Evolutionary conservation across 2,888 invertebrate species (phyloP).

Genomic region (Cheilosia vernalis): DNA sequence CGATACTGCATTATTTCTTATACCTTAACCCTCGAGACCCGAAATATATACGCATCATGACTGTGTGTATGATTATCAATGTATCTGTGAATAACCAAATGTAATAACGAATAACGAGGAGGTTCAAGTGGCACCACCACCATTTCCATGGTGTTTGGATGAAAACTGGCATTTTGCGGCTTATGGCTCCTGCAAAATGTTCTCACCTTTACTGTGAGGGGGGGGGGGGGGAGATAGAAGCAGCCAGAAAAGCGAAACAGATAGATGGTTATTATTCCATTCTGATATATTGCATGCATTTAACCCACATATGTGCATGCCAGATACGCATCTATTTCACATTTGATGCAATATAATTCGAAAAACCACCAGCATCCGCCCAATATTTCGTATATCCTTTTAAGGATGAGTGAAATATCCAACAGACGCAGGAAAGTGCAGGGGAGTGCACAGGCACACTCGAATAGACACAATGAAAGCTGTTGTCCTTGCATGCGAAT

Average conservation of each 20-base stretch:
- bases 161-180: constrained; percentile 67
- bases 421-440: background rate
- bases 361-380: constrained; percentile 56
- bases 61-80: background rate
- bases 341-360: constrained; percentile 41
- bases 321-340: constrained; percentile 50
- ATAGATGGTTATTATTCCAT: constrained; percentile 66
- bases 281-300: constrained; percentile 51
- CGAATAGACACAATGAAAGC: constrained; percentile 28
- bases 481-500: constrained; percentile 57
- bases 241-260: constrained; percentile 47
- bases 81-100: constrained; percentile 38
- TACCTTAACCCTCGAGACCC: constrained; percentile 49
- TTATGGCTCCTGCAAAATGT: constrained; percentile 50
- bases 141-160: constrained; percentile 41
- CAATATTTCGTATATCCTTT: constrained; percentile 33
- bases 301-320: constrained; percentile 61
- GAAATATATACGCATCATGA: constrained; percentile 25
- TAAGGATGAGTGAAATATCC: constrained; percentile 41
- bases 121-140: constrained; percentile 55
- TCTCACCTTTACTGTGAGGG: constrained; percentile 15
- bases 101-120: constrained; percentile 61
- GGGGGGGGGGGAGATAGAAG: background rate
- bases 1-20: constrained; percentile 24
- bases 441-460: constrained; percentile 13